Percentiles rank a stretch among this genome's conserved stretches.
Conservation (phyloP, 2,888 invertebrate genomes). For the Calliphora vomitoria region DNA sequence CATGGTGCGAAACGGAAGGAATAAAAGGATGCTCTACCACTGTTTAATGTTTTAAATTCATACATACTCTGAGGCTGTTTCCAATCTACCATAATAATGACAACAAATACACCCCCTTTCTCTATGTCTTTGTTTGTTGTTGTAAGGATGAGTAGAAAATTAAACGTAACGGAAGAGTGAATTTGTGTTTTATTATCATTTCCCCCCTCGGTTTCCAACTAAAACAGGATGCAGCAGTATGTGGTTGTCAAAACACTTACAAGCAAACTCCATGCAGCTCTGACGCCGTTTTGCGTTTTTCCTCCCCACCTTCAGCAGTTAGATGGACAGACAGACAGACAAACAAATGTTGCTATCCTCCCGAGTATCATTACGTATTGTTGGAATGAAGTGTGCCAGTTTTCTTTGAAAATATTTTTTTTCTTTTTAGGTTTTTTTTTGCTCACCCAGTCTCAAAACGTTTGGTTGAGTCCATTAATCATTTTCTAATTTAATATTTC, state of each 20-base stretch:
- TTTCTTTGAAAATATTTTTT: constrained; percentile 59
- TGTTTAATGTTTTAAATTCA: constrained; percentile 24
- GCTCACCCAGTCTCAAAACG: constrained; percentile 74
- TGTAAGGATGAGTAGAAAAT: constrained; percentile 63
- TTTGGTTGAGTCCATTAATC: constrained; percentile 84
- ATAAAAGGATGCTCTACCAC: constrained; percentile 48
- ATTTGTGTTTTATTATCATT: constrained; percentile 74
- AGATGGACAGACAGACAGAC: background rate
- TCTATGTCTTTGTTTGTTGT: background rate
- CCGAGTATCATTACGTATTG: constrained; percentile 81
- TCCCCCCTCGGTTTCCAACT: background rate
- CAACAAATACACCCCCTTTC: constrained; percentile 82
- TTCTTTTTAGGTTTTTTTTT: constrained; percentile 43
- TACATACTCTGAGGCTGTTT: constrained; percentile 34
- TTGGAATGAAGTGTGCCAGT: constrained; percentile 80
- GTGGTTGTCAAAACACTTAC: constrained; percentile 69
- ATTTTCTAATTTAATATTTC: constrained; percentile 85
- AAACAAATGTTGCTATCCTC: constrained; percentile 77
- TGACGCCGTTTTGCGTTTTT: constrained; percentile 32
- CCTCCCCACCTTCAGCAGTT: constrained; percentile 7
- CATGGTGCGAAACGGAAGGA: constrained; percentile 74
- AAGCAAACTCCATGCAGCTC: background rate
- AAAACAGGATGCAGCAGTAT: constrained; percentile 69
- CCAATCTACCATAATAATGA: constrained; percentile 77
- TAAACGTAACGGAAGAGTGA: constrained; percentile 80